Evolutionary conservation across 2,797 vertebrate species (phyloP).

Genomic region (Odontamblyopus lacepedii): DNA sequence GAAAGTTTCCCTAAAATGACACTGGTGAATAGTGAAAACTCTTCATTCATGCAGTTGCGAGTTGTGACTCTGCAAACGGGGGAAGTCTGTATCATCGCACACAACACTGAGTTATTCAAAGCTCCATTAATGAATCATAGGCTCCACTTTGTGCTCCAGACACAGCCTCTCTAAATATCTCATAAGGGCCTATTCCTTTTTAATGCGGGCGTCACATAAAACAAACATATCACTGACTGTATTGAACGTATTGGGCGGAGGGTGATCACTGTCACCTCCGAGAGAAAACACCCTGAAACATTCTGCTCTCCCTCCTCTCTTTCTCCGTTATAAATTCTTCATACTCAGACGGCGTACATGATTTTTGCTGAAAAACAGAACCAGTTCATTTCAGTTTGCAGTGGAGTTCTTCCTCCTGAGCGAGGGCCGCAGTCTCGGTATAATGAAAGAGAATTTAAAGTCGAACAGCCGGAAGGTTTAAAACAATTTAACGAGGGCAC

Average conservation of each 20-base stretch:
- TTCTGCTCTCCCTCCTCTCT: constrained; percentile 31
- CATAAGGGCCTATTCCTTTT: constrained; percentile 70
- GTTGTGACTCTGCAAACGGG: constrained; percentile 49
- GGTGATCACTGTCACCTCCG: not conserved
- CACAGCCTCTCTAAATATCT: constrained; percentile 71
- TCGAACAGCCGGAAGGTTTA: no score
- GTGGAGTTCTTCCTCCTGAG: no score
- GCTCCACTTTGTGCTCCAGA: constrained; percentile 73
- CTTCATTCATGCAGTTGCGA: constrained; percentile 55
- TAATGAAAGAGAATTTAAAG: no score
- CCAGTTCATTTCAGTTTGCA: no score
- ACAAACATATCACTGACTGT: constrained; percentile 56
- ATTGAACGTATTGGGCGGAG: constrained; percentile 4
- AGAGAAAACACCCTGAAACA: constrained; percentile 40
- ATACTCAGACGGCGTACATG: constrained; percentile 54
- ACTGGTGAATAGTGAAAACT: constrained; percentile 33
- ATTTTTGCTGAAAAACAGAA: no score
- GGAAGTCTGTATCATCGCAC: constrained; percentile 64
- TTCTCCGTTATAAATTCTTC: constrained; percentile 67
- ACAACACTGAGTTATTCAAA: constrained; percentile 73
- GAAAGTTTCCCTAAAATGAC: not conserved
- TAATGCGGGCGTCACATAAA: constrained; percentile 61
- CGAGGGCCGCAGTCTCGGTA: no score
- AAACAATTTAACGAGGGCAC: no score
- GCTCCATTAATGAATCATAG: constrained; percentile 78